phyloP scores from a whole-genome alignment of 2,113 vertebrate species.

The Sialia sialis region DNA sequence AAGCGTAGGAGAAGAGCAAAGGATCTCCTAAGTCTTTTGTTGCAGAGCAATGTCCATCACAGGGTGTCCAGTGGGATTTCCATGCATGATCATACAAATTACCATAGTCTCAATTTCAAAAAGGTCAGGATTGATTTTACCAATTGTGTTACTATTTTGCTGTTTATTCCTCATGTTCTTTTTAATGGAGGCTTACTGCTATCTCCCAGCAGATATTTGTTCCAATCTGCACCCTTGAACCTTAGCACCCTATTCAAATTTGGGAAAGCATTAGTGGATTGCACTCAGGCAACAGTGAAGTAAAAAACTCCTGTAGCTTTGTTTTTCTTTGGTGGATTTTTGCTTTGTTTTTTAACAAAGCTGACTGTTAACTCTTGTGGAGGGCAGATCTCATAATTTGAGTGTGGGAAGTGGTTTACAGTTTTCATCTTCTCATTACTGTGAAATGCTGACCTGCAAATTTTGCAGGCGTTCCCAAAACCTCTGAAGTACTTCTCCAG shows the following conservation, averaged over 20 bases:
- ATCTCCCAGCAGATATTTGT: not conserved
- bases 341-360: not conserved
- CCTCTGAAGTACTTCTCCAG: not conserved
- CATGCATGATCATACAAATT: not conserved
- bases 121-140: not conserved
- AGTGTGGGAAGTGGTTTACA: conserved; percentile 18
- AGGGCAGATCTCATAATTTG: not conserved
- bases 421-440: conserved; percentile 6
- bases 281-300: not conserved
- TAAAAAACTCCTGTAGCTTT: not conserved
- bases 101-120: not conserved
- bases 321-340: not conserved
- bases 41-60: not conserved
- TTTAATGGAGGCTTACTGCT: not conserved
- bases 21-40: not conserved
- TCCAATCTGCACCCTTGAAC: not conserved
- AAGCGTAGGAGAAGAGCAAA: not conserved
- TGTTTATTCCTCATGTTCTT: not conserved
- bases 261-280: not conserved
- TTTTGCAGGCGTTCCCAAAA: not conserved
- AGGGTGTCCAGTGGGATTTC: not conserved
- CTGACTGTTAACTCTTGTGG: not conserved
- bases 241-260: not conserved
- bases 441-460: conserved; percentile 32
- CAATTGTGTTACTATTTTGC: not conserved